Percentiles rank a stretch among this genome's conserved stretches.
Conservation (phyloP, 2,113 vertebrate species). For the Ia io region DNA sequence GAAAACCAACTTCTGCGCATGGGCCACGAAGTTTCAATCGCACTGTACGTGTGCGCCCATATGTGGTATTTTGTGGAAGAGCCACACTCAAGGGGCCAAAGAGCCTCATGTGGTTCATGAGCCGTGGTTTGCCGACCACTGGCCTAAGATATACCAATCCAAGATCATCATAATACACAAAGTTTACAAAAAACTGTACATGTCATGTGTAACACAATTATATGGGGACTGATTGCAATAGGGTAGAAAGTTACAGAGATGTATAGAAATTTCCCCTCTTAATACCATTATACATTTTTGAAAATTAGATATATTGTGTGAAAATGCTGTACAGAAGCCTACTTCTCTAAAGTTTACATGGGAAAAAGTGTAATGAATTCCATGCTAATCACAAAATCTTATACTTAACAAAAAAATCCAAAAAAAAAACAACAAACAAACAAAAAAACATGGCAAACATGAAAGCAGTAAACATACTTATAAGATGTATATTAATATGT, state of each 20-base stretch:
- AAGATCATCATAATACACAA: neutral
- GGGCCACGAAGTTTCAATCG: too few relatives aligned
- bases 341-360: neutral
- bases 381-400: neutral
- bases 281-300: neutral
- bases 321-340: neutral
- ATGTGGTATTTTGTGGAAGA: too few relatives aligned
- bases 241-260: neutral
- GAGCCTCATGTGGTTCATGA: too few relatives aligned
- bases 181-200: neutral
- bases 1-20: too few relatives aligned
- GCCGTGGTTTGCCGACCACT: too few relatives aligned
- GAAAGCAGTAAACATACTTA: neutral
- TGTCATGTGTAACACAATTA: neutral
- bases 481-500: neutral
- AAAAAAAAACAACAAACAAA: too few relatives aligned
- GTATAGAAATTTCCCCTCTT: neutral
- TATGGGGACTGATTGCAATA: neutral
- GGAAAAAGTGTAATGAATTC: neutral
- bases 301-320: neutral
- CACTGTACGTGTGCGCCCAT: too few relatives aligned
- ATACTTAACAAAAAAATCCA: slow-evolving; percentile 3
- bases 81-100: too few relatives aligned
- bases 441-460: neutral
- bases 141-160: neutral